Conservation (phyloP, 2,797 vertebrate genomes). For the Merluccius polli region DNA sequence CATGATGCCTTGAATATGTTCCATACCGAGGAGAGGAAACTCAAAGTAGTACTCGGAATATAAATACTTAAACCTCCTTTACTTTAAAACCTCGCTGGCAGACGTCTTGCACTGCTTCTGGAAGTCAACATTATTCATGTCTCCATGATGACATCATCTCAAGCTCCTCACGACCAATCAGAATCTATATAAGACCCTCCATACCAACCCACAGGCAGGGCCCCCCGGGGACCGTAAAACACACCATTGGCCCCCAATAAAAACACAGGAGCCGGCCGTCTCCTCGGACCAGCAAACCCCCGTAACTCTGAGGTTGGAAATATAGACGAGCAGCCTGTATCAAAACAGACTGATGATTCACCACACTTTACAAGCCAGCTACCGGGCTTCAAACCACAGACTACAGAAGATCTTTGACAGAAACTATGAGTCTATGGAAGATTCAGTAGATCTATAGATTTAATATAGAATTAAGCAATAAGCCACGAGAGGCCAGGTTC, state of each 20-base stretch:
- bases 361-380: slow-evolving; percentile 52
- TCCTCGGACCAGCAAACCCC: slow-evolving; percentile 27
- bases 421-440: not conserved
- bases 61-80: no score
- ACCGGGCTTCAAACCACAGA: slow-evolving; percentile 31
- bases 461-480: no score
- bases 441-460: no score
- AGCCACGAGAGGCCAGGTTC: no score
- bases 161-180: not conserved
- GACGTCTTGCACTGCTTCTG: not conserved
- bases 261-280: slow-evolving; percentile 29
- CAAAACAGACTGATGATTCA: slow-evolving; percentile 49
- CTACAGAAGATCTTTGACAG: slow-evolving; percentile 11
- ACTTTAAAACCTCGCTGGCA: not conserved
- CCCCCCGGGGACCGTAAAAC: slow-evolving; percentile 37
- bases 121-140: not conserved
- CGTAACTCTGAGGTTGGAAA: slow-evolving; percentile 50
- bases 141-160: not conserved
- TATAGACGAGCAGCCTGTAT: slow-evolving; percentile 46
- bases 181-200: slow-evolving; percentile 5
- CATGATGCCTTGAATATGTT: not conserved
- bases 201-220: slow-evolving; percentile 12
- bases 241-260: slow-evolving; percentile 55
- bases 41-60: not conserved
- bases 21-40: not conserved